Evolutionary conservation across 2,888 invertebrate species (phyloP).

Genomic region (Aspidiotus destructor): DNA sequence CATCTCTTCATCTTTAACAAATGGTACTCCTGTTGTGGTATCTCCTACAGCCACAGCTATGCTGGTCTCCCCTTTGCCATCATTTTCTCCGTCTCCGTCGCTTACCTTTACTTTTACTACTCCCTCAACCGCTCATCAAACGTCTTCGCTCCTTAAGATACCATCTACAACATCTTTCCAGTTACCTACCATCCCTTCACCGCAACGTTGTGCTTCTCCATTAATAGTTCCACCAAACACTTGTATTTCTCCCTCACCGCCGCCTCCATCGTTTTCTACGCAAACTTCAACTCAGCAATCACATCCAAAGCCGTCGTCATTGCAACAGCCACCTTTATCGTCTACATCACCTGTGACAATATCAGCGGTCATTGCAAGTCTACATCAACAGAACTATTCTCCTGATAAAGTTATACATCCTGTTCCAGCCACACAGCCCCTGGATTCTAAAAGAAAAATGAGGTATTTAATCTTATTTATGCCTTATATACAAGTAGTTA

Average conservation of each 20-base stretch:
- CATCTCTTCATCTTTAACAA: slow-evolving; percentile 1
- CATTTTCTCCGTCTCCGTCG: slow-evolving; percentile 20
- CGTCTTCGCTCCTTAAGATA: slow-evolving; percentile 15
- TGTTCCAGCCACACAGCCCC: too few species aligned
- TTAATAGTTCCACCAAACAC: neutral
- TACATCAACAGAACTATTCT: too few species aligned
- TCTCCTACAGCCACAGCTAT: neutral
- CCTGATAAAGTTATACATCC: too few species aligned
- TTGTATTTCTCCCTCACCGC: slow-evolving; percentile 5
- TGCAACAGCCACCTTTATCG: neutral
- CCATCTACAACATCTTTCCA: slow-evolving; percentile 3
- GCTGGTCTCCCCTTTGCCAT: slow-evolving; percentile 18
- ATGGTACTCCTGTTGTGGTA: neutral
- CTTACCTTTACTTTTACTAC: slow-evolving; percentile 27
- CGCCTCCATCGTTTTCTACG: slow-evolving; percentile 4
- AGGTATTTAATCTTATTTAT: too few species aligned
- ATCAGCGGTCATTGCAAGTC: too few species aligned
- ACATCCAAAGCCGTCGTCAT: neutral
- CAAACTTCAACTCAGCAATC: neutral
- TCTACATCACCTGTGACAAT: neutral
- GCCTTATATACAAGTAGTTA: too few species aligned
- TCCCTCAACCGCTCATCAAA: slow-evolving; percentile 12
- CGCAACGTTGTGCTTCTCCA: slow-evolving; percentile 12
- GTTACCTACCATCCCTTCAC: slow-evolving; percentile 8
- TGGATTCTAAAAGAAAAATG: too few species aligned